Evolutionary conservation across 1,140 invertebrate species (phyloP), one percentile per base, ranked within the genome.

Genomic region (Drosophila sp.): DNA sequence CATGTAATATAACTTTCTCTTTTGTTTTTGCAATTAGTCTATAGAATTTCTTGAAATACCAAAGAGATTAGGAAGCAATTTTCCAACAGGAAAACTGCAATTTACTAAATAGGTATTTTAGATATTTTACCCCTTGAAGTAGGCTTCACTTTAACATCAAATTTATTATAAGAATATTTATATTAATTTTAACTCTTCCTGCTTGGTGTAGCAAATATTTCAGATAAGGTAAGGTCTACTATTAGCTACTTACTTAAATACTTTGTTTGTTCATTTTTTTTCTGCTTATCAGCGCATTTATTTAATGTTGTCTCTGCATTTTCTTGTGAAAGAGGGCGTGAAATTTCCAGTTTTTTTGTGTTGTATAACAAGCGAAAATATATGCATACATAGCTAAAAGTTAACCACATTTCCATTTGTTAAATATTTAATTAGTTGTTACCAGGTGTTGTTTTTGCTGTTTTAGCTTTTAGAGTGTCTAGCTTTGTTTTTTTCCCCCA

Each of bases 281-380:
- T 64, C 44, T 29, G 57, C 71, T 76, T 83, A 84, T 80, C 74
- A 47, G 17, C 55, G 17, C 55, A 60, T 23, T 70, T 65, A 55
- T 44, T 50, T 33, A 30, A 58, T 32, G 17, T 32, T 50, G n/a
- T 44, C 50, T 68, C 6, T 27, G 3, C n/a, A 25, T 60, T 17
- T 41, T 54, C 66, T 69, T 32, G 64, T 32, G 73, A 73, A 64
- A 60, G 60, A 73, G 70, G 66, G 76, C 76, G 69, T 79, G 55
- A 66, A 71, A 74, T 71, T 62, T 11, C 40, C 3, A 60, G 58
- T 77, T 41, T 23, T 66, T 63, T 32, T 50, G 35, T 38, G 35
- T 38, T 23, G 8, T 41, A 40, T 54, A 54, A 75, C 33, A 65
- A 27, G 29, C 38, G 30, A 56, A 50, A 38, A 35, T 60, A 61